Base-by-base conservation (phyloP, 2,797 vertebrate genomes). In the Chaetophractus vellerosus region DNA sequence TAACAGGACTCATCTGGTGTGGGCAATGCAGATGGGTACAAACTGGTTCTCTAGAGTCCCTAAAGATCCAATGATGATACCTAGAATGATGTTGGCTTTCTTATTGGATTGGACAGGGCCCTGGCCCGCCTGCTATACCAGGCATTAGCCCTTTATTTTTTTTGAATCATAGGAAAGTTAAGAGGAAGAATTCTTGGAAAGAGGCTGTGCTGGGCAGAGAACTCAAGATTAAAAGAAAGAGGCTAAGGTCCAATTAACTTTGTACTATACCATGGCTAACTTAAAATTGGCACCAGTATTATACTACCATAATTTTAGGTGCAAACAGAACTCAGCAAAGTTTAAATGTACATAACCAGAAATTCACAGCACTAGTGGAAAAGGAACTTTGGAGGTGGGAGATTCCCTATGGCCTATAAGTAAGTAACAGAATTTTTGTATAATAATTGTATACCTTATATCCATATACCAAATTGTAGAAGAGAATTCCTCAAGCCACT, bases 401-500 rank as follows among this genome's bases (percentile, higher is more conserved):
- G 36, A 28, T 41, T 59, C 64, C 55, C 45, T 50, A 2, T 3
- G 59, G 33, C 57, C 45, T 78, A 76, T 31, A 85, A 88, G 52
- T 93, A 38, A 84, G 61, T 83, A 83, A 71, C 7, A 59, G 66
- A 86, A 45, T 4, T 95, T 95, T 85, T 90, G 36, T 72, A 85
- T 38, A 91, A 24, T 66, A 93, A 89, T 18, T 68, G 71, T 18
- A 69, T 74, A 93, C 4, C 55, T 85, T 95, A 75, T 36, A 90
- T 71, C 82, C 79, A 92, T 41, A 88, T 63, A 88, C 50, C 50
- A 87, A 89, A 91, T 5, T 57, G 1, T n/a, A 86, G 11, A 69
- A 41, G 87, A 96, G 87, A 81, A n/a, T 63, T 88, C 57, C 14
- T 92, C 50, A 95, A 89, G 31, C 31, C 41, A 94, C 94, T 95